Evolutionary conservation across 2,797 vertebrate genomes (phyloP), one percentile per base, ranked within the genome.

Genomic region (Dallia pectoralis): DNA sequence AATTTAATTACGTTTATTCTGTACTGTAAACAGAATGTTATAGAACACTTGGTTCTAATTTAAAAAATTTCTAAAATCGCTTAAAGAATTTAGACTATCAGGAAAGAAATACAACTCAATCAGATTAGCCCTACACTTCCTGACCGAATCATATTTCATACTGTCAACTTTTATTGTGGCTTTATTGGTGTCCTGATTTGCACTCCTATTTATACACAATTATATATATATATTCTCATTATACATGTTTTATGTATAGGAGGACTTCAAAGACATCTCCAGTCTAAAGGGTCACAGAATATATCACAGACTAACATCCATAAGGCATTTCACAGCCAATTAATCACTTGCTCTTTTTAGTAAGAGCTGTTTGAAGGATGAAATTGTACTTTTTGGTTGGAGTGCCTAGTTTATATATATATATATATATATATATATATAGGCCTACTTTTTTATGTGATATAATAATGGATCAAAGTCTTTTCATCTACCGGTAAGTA

Each of bases 41-140:
- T 59, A 72, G 74, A 83, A 86, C 76, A 63, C 79, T 81, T 82
- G 82, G 81, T 83, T 78, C 74, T 77, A 0, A 9, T 44, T 14
- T 56, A 29, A 11, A 32, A 18, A n/a, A 73, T 70, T 27, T 44
- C 74, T 19, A 7, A 65, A 84, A 78, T 59, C 25, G 1, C 67
- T 25, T 36, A 44, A 69, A 81, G 29, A 84, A 74, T 87, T 86
- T 79, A 79, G 79, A 53, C 29, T 69, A 11, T 69, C 74, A n/a
- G 56, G 75, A 77, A 70, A 47, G 33, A 47, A 70, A 72, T 12
- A 61, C 40, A 36, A 27, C 22, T 12, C 48, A 72, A 80, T 77
- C 70, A 33, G 75, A 77, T 71, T 40, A 25, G 22, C 53, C 22
- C 18, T 27, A 69, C 6, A 22, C 48, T 63, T 19, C 16, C 53